Evolutionary conservation across 2,888 invertebrate genomes (phyloP).

Genomic region (Ectemnius lituratus): DNA sequence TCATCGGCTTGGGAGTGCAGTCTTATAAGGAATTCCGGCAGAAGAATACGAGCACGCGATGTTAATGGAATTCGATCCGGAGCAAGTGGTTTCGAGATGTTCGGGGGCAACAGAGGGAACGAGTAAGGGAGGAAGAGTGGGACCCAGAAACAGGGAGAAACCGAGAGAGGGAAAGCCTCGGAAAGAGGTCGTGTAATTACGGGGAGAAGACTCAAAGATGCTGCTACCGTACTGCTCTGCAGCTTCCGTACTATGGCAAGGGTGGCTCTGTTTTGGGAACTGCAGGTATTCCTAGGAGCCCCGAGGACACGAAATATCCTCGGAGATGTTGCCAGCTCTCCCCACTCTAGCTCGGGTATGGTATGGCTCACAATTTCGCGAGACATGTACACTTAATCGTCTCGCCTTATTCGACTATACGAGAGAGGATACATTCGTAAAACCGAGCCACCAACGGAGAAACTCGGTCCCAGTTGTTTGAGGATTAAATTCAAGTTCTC

Average conservation of each 20-base stretch:
- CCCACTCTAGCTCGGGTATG: constrained; percentile 27
- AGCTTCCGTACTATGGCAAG: constrained; percentile 32
- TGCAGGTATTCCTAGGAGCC: constrained; percentile 46
- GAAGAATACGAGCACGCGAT: constrained; percentile 37
- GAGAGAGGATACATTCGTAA: constrained; percentile 33
- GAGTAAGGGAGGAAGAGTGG: no score
- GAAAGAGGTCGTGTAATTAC: constrained; percentile 61
- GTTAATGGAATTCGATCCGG: constrained; percentile 62
- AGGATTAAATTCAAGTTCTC: constrained; percentile 27
- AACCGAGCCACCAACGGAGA: constrained; percentile 36
- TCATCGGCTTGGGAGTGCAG: constrained; percentile 34
- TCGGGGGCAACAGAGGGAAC: constrained; percentile 25
- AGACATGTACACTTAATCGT: constrained; percentile 57
- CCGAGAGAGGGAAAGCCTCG: constrained; percentile 9
- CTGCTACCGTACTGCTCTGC: constrained; percentile 48
- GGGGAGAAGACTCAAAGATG: constrained; percentile 60
- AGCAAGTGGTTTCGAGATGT: constrained; percentile 50
- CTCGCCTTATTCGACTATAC: constrained; percentile 52
- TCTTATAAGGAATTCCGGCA: constrained; percentile 2
- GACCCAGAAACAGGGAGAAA: background rate
- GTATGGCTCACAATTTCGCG: constrained; percentile 51
- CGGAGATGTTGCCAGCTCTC: constrained; percentile 36
- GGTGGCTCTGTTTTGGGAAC: constrained; percentile 30
- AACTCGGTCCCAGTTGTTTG: constrained; percentile 29
- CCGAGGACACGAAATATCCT: constrained; percentile 61